These are phyloP conservation scores for Acestrorhynchus altus DNA, from an alignment of 2,797 vertebrate genomes.

Conservation along the genomic window DNA sequence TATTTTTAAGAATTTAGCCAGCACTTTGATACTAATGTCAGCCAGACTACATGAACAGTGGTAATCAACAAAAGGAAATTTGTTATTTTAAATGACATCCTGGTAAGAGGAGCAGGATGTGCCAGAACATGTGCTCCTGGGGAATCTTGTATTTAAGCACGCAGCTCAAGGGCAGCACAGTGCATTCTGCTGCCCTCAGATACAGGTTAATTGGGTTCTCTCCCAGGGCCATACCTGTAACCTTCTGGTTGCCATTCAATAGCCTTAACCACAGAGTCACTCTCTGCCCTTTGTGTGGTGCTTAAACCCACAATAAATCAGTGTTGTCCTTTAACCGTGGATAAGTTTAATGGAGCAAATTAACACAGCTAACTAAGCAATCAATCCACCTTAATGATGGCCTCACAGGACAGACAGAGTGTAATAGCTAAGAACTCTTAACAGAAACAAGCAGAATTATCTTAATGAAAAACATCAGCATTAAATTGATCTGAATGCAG, in stretches of 20 bases:
- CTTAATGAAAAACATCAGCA: not conserved
- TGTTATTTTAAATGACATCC: not conserved
- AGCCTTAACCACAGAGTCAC: not conserved
- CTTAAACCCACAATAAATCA: slow-evolving; percentile 15
- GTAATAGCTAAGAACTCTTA: not conserved
- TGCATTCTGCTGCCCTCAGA: not conserved
- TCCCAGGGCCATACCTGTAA: not conserved
- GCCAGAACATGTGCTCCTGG: not conserved
- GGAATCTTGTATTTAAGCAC: not conserved
- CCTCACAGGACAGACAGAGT: slow-evolving; percentile 15
- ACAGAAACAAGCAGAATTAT: not conserved
- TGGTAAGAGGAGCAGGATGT: not conserved
- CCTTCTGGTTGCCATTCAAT: not conserved
- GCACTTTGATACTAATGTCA: too few relatives aligned
- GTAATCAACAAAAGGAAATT: not conserved
- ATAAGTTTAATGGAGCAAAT: slow-evolving; percentile 36
- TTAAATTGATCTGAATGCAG: not conserved
- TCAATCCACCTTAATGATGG: slow-evolving; percentile 22
- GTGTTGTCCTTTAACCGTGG: slow-evolving; percentile 23
- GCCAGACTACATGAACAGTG: too few relatives aligned
- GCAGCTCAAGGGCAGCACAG: not conserved
- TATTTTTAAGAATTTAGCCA: not conserved
- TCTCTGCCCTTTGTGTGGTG: not conserved
- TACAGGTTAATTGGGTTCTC: not conserved
- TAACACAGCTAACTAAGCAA: slow-evolving; percentile 15